phyloP scores from a whole-genome alignment of 2,113 vertebrate species.

The Epinephelus moara region DNA sequence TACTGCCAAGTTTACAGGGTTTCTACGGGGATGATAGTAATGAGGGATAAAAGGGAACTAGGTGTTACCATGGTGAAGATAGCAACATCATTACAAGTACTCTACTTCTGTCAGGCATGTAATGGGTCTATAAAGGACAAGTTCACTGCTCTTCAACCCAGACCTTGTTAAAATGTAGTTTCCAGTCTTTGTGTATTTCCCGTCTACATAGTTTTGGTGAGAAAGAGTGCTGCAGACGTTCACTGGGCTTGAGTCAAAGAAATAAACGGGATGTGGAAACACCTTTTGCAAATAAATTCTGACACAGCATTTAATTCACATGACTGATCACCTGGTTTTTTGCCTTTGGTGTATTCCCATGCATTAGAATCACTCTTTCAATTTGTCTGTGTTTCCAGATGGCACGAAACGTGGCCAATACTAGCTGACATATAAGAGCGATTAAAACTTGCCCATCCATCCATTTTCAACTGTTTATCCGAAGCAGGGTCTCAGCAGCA shows the following conservation, averaged over 20 bases:
- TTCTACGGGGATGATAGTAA: constrained; percentile 91
- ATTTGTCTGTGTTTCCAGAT: too few species aligned
- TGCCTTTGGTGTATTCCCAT: too few species aligned
- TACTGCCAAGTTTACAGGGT: constrained; percentile 99
- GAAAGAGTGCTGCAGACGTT: not conserved
- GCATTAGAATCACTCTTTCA: too few species aligned
- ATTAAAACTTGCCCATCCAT: too few species aligned
- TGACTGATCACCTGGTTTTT: too few species aligned
- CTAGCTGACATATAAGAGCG: too few species aligned
- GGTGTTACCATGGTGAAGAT: constrained; percentile 57
- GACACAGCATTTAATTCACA: too few species aligned
- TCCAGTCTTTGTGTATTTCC: not conserved
- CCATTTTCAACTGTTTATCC: too few species aligned
- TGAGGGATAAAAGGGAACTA: constrained; percentile 63
- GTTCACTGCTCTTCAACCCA: constrained; percentile 24
- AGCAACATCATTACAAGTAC: constrained; percentile 48
- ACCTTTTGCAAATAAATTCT: not conserved
- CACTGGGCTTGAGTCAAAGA: not conserved
- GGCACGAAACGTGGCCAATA: too few species aligned
- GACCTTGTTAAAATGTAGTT: constrained; percentile 7
- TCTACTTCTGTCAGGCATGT: constrained; percentile 18
- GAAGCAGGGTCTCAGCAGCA: too few species aligned
- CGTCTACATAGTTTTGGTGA: not conserved
- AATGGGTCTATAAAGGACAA: not conserved
- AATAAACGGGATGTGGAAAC: too few species aligned